phyloP scores from a whole-genome alignment of 2,888 invertebrate genomes.

The Eurois occulta region DNA sequence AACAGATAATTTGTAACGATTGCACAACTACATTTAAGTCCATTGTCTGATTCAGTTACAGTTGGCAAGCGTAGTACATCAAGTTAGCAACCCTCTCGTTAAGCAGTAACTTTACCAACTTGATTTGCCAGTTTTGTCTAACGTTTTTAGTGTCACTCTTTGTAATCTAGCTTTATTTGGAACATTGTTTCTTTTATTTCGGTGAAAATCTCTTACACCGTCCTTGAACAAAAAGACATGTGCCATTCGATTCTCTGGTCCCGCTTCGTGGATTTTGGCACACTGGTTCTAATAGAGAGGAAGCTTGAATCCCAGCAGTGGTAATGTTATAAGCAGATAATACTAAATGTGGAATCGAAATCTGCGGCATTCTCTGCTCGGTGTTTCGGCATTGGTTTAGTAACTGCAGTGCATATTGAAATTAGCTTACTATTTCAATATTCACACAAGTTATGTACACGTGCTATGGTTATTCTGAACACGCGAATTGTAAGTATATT shows the following conservation, averaged over 20 bases:
- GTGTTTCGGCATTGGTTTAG: constrained; percentile 5
- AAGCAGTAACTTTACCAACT: constrained; percentile 69
- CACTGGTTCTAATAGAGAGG: background rate
- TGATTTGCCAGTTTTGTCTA: constrained; percentile 69
- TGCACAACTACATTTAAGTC: constrained; percentile 31
- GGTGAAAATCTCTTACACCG: background rate
- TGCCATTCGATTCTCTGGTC: background rate
- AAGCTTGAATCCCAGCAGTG: background rate
- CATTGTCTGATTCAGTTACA: constrained; percentile 60
- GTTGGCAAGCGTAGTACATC: constrained; percentile 50
- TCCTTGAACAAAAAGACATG: background rate
- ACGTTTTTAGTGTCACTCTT: constrained; percentile 54
- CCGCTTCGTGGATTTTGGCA: background rate
- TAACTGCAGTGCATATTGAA: background rate
- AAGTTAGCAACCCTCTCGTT: constrained; percentile 73
- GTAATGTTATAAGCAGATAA: background rate
- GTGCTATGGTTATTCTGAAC: background rate
- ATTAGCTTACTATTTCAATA: background rate
- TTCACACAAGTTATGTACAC: background rate
- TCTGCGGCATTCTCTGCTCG: background rate
- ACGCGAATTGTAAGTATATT: background rate
- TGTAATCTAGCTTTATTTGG: constrained; percentile 30
- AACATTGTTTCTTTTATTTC: constrained; percentile 12
- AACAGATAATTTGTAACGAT: constrained; percentile 31
- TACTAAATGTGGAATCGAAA: background rate